Conservation (phyloP, 2,888 invertebrate species). For the Lymantria dispar region DNA sequence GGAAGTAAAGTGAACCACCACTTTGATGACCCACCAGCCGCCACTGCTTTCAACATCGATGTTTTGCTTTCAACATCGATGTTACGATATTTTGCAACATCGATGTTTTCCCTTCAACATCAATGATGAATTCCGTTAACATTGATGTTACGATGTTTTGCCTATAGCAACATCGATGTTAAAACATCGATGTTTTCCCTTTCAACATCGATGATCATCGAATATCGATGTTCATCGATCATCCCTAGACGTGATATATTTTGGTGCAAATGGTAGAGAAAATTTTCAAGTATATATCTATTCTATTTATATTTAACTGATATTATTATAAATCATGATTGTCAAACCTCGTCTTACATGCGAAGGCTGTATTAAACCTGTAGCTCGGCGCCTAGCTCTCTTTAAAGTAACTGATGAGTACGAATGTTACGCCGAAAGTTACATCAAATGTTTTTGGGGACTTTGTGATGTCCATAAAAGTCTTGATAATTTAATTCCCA, state of each 20-base stretch:
- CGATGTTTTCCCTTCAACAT: no score
- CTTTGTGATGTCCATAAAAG: constrained; percentile 62
- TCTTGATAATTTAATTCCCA: constrained; percentile 35
- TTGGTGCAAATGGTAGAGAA: not conserved
- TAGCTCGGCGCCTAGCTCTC: constrained; percentile 46
- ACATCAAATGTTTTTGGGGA: constrained; percentile 69
- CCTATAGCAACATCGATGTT: no score
- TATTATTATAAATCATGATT: constrained; percentile 29
- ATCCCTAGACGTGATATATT: not conserved
- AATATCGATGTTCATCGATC: no score
- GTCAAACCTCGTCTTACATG: constrained; percentile 40
- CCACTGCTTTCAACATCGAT: no score
- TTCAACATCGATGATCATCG: no score
- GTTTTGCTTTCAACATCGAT: no score
- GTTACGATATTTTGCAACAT: no score
- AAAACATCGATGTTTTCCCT: no score
- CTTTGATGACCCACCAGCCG: no score
- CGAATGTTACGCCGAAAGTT: constrained; percentile 64
- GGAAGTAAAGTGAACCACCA: no score
- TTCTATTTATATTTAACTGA: not conserved
- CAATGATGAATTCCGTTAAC: no score
- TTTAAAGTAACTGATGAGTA: constrained; percentile 52
- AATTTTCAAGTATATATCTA: not conserved
- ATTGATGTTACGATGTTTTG: no score
- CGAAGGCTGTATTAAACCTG: constrained; percentile 50